Percentiles rank a stretch among this genome's conserved stretches.
Evolutionary conservation across 2,113 vertebrate species (phyloP).

Genomic region (Caranx ignobilis): DNA sequence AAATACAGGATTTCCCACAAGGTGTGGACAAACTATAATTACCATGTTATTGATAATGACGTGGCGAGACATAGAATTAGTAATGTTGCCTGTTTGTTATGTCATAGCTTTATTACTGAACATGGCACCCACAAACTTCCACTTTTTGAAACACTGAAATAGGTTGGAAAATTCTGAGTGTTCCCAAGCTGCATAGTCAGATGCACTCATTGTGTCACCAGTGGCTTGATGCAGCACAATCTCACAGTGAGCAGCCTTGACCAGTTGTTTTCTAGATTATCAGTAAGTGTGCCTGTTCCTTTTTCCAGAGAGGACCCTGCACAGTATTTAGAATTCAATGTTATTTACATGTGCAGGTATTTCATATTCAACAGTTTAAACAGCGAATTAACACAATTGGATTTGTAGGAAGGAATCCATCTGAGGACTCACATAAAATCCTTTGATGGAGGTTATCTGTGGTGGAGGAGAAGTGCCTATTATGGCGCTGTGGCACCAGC

Average conservation of each 20-base stretch:
- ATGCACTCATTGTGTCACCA: constrained; percentile 35
- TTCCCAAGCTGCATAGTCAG: constrained; percentile 15
- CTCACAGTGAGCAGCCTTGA: constrained; percentile 40
- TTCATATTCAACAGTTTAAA: constrained; percentile 41
- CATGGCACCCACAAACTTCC: constrained; percentile 11
- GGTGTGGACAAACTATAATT: constrained; percentile 15
- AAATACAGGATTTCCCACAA: constrained; percentile 9
- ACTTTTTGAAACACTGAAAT: constrained; percentile 4
- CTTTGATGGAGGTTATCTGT: constrained; percentile 43
- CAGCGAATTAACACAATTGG: constrained; percentile 51
- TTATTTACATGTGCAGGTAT: constrained; percentile 19
- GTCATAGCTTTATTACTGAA: not conserved
- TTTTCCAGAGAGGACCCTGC: constrained; percentile 38
- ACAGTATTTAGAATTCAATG: constrained; percentile 34
- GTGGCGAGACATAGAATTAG: constrained; percentile 2
- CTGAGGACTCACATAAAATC: constrained; percentile 27
- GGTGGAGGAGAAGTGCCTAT: constrained; percentile 60
- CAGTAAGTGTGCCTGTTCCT: constrained; percentile 4
- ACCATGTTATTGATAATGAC: constrained; percentile 19
- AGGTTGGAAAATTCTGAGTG: constrained; percentile 18
- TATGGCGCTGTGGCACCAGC: constrained; percentile 58
- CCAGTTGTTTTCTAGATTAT: constrained; percentile 40
- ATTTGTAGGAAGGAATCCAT: constrained; percentile 53
- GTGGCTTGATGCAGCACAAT: constrained; percentile 27
- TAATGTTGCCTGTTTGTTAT: not conserved